These are phyloP conservation scores for Bicyclus anynana DNA, from an alignment of 1,140 invertebrate genomes.

Conservation along the genomic window DNA sequence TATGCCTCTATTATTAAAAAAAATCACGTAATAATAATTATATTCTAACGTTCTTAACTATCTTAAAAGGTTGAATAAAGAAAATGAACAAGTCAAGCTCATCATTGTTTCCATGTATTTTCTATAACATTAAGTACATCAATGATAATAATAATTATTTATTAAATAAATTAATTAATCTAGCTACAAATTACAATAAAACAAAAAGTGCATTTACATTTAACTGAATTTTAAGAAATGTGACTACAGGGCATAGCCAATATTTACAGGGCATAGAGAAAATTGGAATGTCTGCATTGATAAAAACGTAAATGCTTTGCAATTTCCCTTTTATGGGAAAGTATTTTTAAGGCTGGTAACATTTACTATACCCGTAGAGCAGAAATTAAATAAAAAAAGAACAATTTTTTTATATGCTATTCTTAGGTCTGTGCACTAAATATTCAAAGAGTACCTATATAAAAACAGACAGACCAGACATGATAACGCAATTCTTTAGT, in stretches of 20 bases:
- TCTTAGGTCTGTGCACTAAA: too few species aligned
- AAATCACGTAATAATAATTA: neutral
- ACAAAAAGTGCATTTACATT: conserved; percentile 12
- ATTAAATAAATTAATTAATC: conserved; percentile 42
- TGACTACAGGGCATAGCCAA: neutral
- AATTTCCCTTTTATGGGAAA: too few species aligned
- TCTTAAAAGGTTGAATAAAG: neutral
- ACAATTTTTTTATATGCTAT: too few species aligned
- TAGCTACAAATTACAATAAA: conserved; percentile 14
- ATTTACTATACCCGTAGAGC: neutral
- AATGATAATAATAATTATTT: conserved; percentile 17
- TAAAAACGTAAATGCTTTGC: too few species aligned
- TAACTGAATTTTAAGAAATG: neutral
- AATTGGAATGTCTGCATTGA: neutral
- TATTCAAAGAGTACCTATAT: too few species aligned
- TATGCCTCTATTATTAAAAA: too few species aligned
- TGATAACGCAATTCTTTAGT: too few species aligned
- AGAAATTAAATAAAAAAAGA: too few species aligned
- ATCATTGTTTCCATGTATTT: conserved; percentile 51
- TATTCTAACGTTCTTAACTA: too few species aligned
- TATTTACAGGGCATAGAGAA: neutral
- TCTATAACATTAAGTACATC: conserved; percentile 59
- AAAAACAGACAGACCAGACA: too few species aligned
- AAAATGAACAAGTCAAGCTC: conserved; percentile 33
- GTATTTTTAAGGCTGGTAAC: neutral